These are phyloP conservation scores for Ceratoteleas bidentatus DNA, from an alignment of 1,140 invertebrate genomes.

Conservation along the genomic window DNA sequence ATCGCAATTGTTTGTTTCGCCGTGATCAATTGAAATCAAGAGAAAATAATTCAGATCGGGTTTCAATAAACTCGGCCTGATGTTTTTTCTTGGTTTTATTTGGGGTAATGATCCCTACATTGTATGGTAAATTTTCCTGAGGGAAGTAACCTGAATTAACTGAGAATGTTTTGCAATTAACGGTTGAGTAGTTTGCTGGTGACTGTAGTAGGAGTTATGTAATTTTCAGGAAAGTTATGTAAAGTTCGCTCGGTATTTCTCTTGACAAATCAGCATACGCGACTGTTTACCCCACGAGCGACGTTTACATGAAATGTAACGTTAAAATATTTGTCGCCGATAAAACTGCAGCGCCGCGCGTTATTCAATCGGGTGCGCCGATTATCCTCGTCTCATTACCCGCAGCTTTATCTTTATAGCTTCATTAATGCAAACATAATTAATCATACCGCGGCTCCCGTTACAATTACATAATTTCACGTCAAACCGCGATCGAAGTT, in stretches of 20 bases:
- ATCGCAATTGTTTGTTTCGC: no score
- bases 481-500: constrained; percentile 11
- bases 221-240: no score
- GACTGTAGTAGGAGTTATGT: no score
- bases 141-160: no score
- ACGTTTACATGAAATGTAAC: constrained; percentile 2
- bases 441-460: constrained; percentile 31
- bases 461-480: constrained; percentile 38
- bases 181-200: no score
- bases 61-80: no score
- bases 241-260: not conserved
- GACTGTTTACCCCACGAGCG: constrained; percentile 8
- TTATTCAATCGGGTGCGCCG: not conserved
- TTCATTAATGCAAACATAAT: constrained; percentile 51
- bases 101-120: no score
- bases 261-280: constrained; percentile 6
- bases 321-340: constrained; percentile 13
- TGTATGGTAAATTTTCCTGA: no score
- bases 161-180: no score
- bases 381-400: constrained; percentile 26
- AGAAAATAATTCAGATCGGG: no score
- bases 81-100: no score
- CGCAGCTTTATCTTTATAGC: constrained; percentile 33
- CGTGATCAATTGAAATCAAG: not conserved
- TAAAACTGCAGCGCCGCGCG: constrained; percentile 16